phyloP scores from a whole-genome alignment of 2,888 invertebrate genomes.

The Drosophila cognata region DNA sequence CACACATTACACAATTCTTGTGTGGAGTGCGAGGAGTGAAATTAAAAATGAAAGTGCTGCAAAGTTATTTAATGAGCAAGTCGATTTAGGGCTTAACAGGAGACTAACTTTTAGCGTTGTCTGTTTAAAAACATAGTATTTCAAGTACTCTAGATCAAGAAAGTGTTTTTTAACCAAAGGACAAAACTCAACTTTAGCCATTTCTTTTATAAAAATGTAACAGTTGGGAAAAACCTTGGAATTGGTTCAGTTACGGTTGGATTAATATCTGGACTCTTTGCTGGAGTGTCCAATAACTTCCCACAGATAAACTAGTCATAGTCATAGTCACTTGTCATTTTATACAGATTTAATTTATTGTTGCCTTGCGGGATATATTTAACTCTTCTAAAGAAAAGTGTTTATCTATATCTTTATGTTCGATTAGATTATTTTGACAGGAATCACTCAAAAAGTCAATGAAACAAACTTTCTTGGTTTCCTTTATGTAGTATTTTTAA shows the following conservation, averaged over 20 bases:
- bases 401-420: not conserved
- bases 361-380: accelerated
- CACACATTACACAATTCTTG: conserved; percentile 24
- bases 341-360: not conserved
- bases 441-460: not conserved
- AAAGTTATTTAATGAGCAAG: not conserved
- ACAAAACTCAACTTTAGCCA: not conserved
- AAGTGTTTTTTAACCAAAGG: not conserved
- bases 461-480: not conserved
- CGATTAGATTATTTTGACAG: not conserved
- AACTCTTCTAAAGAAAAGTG: not conserved
- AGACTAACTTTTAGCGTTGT: not conserved
- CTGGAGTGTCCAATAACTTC: not conserved
- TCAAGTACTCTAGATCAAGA: not conserved
- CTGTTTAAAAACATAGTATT: not conserved
- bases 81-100: not conserved
- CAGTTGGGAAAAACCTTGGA: not conserved
- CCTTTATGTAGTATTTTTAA: not conserved
- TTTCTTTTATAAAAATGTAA: not conserved
- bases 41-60: not conserved
- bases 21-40: not conserved
- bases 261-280: not conserved
- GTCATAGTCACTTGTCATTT: not conserved
- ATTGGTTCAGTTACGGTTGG: not conserved
- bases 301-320: not conserved